Base-by-base conservation (phyloP, 1,140 invertebrate species). In the Bathynomus jamesi region DNA sequence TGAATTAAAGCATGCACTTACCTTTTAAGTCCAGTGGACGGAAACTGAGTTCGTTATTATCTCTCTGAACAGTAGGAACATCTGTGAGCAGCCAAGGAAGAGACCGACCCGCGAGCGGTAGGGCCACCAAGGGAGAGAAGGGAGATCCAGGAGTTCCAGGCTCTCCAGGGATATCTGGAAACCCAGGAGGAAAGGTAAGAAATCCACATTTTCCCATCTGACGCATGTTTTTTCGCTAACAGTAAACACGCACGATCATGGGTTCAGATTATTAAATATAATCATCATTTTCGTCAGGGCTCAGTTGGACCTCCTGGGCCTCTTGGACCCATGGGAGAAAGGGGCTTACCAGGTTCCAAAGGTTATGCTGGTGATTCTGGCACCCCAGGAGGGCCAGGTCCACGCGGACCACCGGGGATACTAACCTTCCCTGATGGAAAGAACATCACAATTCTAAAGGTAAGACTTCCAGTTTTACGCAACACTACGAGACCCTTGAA, bases 221-320 rank as follows among this genome's bases (percentile, higher is more conserved):
- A 63, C 76, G 70, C 69, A 13, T 30, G 46, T n/a, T n/a, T 53
- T n/a, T 27, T 61, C 3, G 61, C 3, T 3, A 27, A 61, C 61
- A 10, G 10, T 61, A 10, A 27, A 61, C 61, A 4, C 7, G 10
- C 61, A 8, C 28, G 46, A 13, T 53, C n/a, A 53, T 53, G 46
- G n/a, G 46, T n/a, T n/a, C n/a, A n/a, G n/a, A n/a, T n/a, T n/a
- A n/a, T n/a, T n/a, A n/a, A n/a, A n/a, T n/a, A n/a, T n/a, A n/a
- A n/a, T n/a, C n/a, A n/a, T n/a, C n/a, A n/a, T n/a, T n/a, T 25
- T 8, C 11, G 28, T 8, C 17, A 67, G 65, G 79, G 79, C 28
- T 74, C 73, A 27, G 81, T 79, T 77, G 84, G 2, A 28, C 10
- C 17, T 30, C 69, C 62, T 28, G 69, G 69, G 3, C 40, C 32